phyloP scores from a whole-genome alignment of 2,888 invertebrate species.

The Pyralis farinalis region DNA sequence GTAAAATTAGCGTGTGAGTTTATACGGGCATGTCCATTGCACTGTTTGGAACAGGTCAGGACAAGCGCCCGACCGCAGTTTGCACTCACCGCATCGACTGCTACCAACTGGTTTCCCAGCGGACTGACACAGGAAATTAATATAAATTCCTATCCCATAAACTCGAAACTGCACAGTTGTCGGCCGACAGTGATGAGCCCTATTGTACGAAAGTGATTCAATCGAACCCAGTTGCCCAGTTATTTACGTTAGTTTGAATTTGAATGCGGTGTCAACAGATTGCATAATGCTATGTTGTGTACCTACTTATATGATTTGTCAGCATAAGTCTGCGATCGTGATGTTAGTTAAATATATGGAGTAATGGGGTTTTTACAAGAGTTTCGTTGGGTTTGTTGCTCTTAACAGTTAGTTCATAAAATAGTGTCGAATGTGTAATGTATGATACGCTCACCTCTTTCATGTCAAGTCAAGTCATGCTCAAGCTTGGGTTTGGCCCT shows the following conservation, averaged over 20 bases:
- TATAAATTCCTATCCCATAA: conserved; percentile 74
- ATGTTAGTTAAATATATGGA: too few relatives aligned
- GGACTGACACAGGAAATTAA: conserved; percentile 72
- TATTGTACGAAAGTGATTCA: conserved; percentile 63
- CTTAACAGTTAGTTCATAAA: too few relatives aligned
- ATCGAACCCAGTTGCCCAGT: conserved; percentile 53
- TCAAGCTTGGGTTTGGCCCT: too few relatives aligned
- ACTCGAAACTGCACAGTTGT: conserved; percentile 50
- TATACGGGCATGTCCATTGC: conserved; percentile 64
- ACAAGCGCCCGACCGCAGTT: conserved; percentile 64
- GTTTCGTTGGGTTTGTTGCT: too few relatives aligned
- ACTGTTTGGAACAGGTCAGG: conserved; percentile 59
- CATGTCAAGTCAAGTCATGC: too few relatives aligned
- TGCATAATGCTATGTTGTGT: conserved; percentile 23
- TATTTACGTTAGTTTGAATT: conserved; percentile 50
- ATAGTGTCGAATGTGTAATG: too few relatives aligned
- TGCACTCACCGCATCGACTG: conserved; percentile 58
- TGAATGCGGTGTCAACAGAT: conserved; percentile 44
- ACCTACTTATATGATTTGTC: too few relatives aligned
- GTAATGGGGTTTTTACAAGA: too few relatives aligned
- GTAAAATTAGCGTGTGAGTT: conserved; percentile 66
- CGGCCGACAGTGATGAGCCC: conserved; percentile 62
- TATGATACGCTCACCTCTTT: too few relatives aligned
- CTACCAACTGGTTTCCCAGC: conserved; percentile 58
- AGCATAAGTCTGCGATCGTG: too few relatives aligned